Conservation (phyloP, 2,113 vertebrate genomes). For the Trogon surrucura region DNA sequence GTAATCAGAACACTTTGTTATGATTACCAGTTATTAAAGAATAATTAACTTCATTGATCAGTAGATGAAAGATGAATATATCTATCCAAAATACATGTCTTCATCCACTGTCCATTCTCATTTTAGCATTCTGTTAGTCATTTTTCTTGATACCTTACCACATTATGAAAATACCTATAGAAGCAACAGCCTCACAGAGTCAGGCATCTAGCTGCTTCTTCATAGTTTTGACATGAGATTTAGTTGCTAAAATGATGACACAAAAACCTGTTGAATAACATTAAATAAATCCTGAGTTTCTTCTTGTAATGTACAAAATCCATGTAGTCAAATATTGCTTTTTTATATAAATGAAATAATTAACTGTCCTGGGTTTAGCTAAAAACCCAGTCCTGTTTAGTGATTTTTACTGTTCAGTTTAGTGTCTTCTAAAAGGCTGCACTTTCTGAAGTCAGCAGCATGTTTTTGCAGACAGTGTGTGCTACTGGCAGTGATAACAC, state of each 20-base stretch:
- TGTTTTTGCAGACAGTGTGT: too few relatives aligned
- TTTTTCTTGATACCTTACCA: neutral
- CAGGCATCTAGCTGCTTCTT: neutral
- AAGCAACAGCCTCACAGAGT: neutral
- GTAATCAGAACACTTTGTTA: neutral
- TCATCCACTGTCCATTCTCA: neutral
- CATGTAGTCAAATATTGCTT: neutral
- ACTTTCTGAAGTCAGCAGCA: too few relatives aligned
- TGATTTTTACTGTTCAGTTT: too few relatives aligned
- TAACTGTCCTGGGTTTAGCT: too few relatives aligned
- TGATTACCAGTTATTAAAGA: neutral
- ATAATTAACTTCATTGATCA: neutral
- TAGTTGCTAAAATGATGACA: neutral
- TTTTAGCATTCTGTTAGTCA: neutral
- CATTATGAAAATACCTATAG: neutral
- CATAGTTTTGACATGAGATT: neutral
- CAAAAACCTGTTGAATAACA: neutral
- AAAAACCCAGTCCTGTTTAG: too few relatives aligned
- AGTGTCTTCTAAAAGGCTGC: too few relatives aligned
- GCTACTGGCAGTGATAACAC: too few relatives aligned
- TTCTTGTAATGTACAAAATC: neutral
- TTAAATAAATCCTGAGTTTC: neutral
- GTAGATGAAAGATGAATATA: neutral
- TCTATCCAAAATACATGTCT: neutral
- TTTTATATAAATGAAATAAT: neutral